A percentile compares a stretch with the other conserved stretches of the same genome.
Evolutionary conservation across 2,888 invertebrate genomes (phyloP).

Genomic region (Drosophila fungiperda): DNA sequence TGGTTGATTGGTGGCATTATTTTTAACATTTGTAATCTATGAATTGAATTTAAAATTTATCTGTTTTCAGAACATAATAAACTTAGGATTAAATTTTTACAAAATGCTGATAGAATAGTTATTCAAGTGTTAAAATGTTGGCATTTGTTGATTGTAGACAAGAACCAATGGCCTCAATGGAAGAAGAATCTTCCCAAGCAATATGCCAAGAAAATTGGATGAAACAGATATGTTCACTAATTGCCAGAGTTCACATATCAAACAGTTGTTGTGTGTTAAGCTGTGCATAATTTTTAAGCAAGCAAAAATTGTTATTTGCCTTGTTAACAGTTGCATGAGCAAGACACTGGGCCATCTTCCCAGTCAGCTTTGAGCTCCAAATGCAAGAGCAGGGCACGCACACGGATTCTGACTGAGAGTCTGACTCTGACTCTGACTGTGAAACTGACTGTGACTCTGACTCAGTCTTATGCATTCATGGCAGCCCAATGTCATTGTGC

Average conservation of each 20-base stretch:
- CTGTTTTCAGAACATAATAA: background rate
- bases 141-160: background rate
- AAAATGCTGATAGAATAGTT: background rate
- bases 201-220: constrained; percentile 32
- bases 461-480: constrained; percentile 45
- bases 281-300: constrained; percentile 52
- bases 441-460: background rate
- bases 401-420: background rate
- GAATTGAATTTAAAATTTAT: background rate
- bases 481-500: constrained; percentile 61
- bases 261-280: constrained; percentile 45
- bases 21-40: background rate
- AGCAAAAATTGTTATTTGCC: constrained; percentile 58
- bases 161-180: background rate
- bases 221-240: constrained; percentile 28
- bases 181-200: background rate
- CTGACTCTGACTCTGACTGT: background rate
- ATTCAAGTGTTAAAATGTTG: background rate
- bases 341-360: constrained; percentile 9
- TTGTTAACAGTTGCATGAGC: constrained; percentile 62
- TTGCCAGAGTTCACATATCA: constrained; percentile 13
- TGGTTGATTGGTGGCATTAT: background rate
- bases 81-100: background rate
- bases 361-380: constrained; percentile 1
- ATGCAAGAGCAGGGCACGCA: constrained; percentile 8